Percentiles rank a stretch among this genome's conserved stretches.
These are phyloP conservation scores for Heteromormyrus szaboi DNA, from an alignment of 2,797 vertebrate species.

Conservation along the genomic window DNA sequence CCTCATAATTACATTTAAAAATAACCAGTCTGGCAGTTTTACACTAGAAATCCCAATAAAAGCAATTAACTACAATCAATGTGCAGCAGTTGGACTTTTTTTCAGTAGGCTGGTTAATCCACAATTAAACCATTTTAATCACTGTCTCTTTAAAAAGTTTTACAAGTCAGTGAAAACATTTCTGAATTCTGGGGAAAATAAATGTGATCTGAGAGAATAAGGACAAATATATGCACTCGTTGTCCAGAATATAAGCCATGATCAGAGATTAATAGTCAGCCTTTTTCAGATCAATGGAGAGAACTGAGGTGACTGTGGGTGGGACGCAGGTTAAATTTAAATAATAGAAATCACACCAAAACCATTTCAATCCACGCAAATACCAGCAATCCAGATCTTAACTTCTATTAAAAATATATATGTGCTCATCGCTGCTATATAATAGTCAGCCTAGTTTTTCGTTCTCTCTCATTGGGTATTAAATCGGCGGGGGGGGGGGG, in stretches of 20 bases:
- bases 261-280: background rate
- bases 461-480: slow-evolving; percentile 32
- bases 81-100: background rate
- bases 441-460: slow-evolving; percentile 42
- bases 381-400: slow-evolving; percentile 35
- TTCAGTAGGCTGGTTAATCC: background rate
- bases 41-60: background rate
- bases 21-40: background rate
- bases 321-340: background rate
- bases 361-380: slow-evolving; percentile 18
- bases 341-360: background rate
- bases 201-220: background rate
- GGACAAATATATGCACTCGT: background rate
- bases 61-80: background rate
- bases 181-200: background rate
- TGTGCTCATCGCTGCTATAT: slow-evolving; percentile 36
- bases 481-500: slow-evolving; percentile 51
- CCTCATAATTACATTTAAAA: background rate
- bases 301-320: background rate
- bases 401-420: slow-evolving; percentile 43
- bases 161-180: background rate
- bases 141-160: background rate
- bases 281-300: background rate
- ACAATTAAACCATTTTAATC: background rate
- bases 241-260: background rate